Evolutionary conservation across 2,113 vertebrate species (phyloP).

Genomic region (Glaucomys volans): DNA sequence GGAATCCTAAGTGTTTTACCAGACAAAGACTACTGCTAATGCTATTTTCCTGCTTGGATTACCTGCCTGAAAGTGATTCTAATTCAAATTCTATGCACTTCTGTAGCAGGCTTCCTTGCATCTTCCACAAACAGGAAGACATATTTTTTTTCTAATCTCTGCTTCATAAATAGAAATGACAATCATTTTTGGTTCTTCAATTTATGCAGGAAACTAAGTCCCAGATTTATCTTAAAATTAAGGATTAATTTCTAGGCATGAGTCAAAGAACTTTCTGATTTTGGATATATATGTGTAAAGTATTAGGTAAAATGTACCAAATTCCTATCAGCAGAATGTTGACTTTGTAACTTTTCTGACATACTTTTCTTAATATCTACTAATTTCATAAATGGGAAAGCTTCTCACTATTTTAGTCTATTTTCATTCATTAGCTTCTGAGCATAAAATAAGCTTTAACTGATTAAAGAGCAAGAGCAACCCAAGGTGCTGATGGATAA

Average conservation of each 20-base stretch:
- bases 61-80: not conserved
- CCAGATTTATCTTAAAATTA: constrained; percentile 28
- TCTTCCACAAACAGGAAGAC: not conserved
- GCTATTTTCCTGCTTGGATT: not conserved
- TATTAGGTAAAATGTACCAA: not conserved
- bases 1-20: not conserved
- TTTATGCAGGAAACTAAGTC: not conserved
- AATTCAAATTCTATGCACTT: not conserved
- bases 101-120: not conserved
- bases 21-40: not conserved
- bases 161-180: not conserved
- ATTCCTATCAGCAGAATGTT: not conserved
- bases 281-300: not conserved
- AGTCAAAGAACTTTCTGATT: not conserved
- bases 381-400: not conserved
- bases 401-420: not conserved
- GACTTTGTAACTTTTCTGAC: not conserved
- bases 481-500: not conserved
- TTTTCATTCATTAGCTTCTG: not conserved
- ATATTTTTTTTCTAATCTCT: not conserved
- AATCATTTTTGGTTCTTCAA: not conserved
- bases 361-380: not conserved
- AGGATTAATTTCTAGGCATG: not conserved
- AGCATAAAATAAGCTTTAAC: not conserved
- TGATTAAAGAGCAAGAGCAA: not conserved